These are phyloP conservation scores for Sebastes alutus DNA, from an alignment of 2,797 vertebrate species.

Conservation along the genomic window DNA sequence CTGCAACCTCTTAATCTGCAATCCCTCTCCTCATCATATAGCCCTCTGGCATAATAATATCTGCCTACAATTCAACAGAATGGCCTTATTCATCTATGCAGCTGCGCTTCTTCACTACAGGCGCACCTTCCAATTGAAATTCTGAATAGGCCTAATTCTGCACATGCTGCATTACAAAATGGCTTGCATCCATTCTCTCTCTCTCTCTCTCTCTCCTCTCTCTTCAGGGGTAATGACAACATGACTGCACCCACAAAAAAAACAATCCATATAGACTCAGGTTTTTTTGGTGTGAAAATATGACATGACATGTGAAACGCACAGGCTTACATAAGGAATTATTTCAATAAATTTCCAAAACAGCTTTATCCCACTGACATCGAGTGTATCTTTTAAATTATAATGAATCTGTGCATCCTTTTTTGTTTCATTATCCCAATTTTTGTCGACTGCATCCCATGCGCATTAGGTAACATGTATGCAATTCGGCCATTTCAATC, in stretches of 20 bases:
- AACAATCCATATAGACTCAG: constrained; percentile 35
- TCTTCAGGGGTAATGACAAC: constrained; percentile 70
- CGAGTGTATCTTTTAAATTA: constrained; percentile 10
- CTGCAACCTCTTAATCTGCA: constrained; percentile 51
- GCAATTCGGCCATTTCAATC: constrained; percentile 66
- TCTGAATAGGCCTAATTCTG: constrained; percentile 84
- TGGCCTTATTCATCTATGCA: constrained; percentile 83
- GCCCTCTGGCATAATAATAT: constrained; percentile 71
- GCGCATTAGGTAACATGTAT: constrained; percentile 50
- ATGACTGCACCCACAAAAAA: constrained; percentile 64
- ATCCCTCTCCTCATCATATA: constrained; percentile 58
- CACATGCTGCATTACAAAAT: constrained; percentile 85
- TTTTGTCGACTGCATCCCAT: constrained; percentile 21
- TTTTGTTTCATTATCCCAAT: background rate
- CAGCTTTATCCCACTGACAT: constrained; percentile 30
- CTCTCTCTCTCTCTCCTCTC: constrained; percentile 72
- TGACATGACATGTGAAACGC: background rate
- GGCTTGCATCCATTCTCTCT: constrained; percentile 78
- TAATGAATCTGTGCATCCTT: constrained; percentile 27
- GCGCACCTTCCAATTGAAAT: constrained; percentile 84
- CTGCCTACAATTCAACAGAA: constrained; percentile 75
- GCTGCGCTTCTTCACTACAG: constrained; percentile 77
- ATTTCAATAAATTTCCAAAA: constrained; percentile 19
- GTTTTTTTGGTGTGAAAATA: background rate
- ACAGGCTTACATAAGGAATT: constrained; percentile 37